Evolutionary conservation across 1,140 invertebrate species (phyloP).

Genomic region (Apis dorsata): DNA sequence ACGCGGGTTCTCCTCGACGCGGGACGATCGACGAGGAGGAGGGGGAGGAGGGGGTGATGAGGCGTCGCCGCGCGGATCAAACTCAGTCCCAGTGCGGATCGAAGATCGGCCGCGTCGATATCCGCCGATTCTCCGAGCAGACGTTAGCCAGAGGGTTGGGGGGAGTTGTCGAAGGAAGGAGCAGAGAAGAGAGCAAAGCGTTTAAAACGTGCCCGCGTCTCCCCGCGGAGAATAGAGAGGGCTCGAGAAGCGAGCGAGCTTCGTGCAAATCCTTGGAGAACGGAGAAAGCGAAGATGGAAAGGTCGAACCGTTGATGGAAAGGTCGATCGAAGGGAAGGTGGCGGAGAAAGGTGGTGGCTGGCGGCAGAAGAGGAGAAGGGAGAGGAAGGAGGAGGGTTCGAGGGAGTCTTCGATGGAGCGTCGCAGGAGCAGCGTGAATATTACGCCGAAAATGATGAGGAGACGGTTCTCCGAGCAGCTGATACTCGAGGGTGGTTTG

Average conservation of each 20-base stretch:
- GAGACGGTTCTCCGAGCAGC: constrained; percentile 70
- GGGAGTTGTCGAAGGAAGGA: background rate
- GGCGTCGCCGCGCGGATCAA: constrained; percentile 67
- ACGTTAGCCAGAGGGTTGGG: constrained; percentile 25
- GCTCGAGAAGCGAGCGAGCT: background rate
- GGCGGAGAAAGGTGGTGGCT: constrained; percentile 15
- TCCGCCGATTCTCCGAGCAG: constrained; percentile 65
- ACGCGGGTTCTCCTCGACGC: constrained; percentile 4
- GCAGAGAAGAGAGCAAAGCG: constrained; percentile 14
- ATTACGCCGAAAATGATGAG: constrained; percentile 73
- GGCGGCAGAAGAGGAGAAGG: background rate
- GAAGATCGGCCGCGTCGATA: constrained; percentile 53
- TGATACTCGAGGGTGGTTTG: constrained; percentile 71
- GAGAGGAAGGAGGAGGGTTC: background rate
- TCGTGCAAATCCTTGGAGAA: constrained; percentile 1
- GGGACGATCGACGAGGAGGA: too few relatives aligned
- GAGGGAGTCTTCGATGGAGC: constrained; percentile 8
- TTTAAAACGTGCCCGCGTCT: constrained; percentile 37
- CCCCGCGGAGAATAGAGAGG: constrained; percentile 2
- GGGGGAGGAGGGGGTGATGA: constrained; percentile 13
- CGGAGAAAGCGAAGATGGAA: background rate
- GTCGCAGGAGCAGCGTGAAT: constrained; percentile 38
- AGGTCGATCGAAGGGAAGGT: background rate
- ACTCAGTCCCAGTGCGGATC: constrained; percentile 36
- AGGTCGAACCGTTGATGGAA: constrained; percentile 12